Base-by-base conservation (phyloP, 1,140 invertebrate species). In the Geopemphigus sp. region DNA sequence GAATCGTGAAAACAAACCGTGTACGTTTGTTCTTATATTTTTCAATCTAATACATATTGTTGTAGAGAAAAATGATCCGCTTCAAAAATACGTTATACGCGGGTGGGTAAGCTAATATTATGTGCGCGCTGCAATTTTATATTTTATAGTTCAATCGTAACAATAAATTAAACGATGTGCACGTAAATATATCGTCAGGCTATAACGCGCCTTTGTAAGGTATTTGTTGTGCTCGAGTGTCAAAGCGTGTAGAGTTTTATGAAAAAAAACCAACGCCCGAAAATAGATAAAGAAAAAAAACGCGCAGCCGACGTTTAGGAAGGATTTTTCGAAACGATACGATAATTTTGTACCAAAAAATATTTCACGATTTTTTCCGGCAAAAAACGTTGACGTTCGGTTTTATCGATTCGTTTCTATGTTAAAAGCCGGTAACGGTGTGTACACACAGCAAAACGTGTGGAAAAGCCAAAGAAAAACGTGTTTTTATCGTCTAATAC, bases 391-490 rank as follows among this genome's bases (percentile, higher is more conserved):
- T 39, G n/a, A 32, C 29, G 17, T 32, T 63, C 8, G 19, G 1
- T n/a, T 63, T 63, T 15, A 63, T 63, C 14, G 47, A 50, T 50
- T 50, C 47, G 14, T 50, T 50, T 32, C 26, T 32, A 32, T 32
- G 61, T 63, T 63, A 32, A 63, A 63, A 61, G 32, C 14, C 8
- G 61, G 26, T 24, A 32, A 32, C 32, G 26, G 53, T 39, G 54
- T 59, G n/a, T n/a, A n/a, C n/a, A 24, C 39, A 50, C 74, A 78
- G 74, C 56, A 61, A 59, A 63, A 78, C 22, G 74, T 63, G 74
- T 78, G 45, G 74, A 78, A 63, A 78, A 78, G 74, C 74, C 70
- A 59, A 76, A 59, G 32, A 47, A 78, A 59, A 78, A 63, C 57
- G 26, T 63, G 57, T 63, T 14, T 50, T 47, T 63, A 19, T 17